Evolutionary conservation across 2,113 vertebrate species (phyloP), one percentile per base, ranked within the genome.

Genomic region (Oreochromis spilurus): DNA sequence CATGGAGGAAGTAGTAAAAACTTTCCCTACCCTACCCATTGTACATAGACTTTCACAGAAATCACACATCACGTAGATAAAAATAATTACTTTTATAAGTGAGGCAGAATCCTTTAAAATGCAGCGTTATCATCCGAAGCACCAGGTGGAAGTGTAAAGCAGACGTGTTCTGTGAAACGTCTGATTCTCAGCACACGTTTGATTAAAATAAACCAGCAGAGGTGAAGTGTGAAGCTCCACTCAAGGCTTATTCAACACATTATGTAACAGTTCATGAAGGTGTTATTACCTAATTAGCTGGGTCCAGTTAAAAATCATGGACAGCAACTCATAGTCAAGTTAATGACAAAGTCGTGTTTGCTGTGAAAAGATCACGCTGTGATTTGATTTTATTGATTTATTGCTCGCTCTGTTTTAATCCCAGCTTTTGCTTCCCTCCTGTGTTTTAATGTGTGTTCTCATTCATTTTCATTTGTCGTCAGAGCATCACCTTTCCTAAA

Each of bases 121-220:
- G 48, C 50, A 7, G 53, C 7, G 5, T 70, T 81, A 34, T 77
- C 12, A 14, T 19, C 52, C 3, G 48, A n/a, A 26, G 53, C 36
- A 50, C 80, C 5, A 16, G 29, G 16, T 26, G 3, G 2, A 12
- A 34, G 79, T 60, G 91, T 3, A 10, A 88, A 85, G 38, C 16
- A 26, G 81, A 86, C 21, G 78, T 89, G 87, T 86, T 87, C 67
- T 4, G 54, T 62, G 58, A 78, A 29, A 43, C 21, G 43, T 50
- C 78, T 84, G 85, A 60, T 62, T 4, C 55, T 70, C 24, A 55
- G 36, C 84, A 43, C 78, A 21, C 2, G 4, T 60, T 45, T 58
- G 86, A 85, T 53, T 70, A 40, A 87, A 90, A 79, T 84, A 90
- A 81, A 40, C 34, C 11, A 29, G 14, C 70, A 14, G 16, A 36